These are phyloP conservation scores for Kryptolebias ocellatus DNA, from an alignment of 2,797 vertebrate species.

Conservation along the genomic window DNA sequence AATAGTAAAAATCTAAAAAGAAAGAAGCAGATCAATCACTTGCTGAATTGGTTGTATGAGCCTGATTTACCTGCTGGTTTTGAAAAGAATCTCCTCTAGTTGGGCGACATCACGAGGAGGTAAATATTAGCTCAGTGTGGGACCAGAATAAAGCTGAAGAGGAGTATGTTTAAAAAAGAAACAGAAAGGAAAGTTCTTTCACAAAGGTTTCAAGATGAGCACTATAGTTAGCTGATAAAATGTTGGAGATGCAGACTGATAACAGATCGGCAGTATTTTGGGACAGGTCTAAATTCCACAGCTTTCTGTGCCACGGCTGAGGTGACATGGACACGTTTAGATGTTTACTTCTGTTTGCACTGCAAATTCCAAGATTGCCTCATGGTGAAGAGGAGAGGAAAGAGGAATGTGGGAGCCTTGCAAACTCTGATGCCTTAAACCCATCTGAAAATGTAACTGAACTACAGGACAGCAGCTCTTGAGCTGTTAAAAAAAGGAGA, in stretches of 20 bases:
- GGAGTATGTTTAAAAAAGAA: conserved; percentile 24
- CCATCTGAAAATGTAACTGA: conserved; percentile 57
- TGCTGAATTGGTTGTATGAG: conserved; percentile 54
- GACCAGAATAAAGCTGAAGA: conserved; percentile 39
- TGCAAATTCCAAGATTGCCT: conserved; percentile 76
- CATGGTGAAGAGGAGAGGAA: conserved; percentile 59
- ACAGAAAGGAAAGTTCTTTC: not conserved
- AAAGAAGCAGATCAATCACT: conserved; percentile 49
- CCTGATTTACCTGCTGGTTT: conserved; percentile 43
- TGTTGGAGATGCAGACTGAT: conserved; percentile 9
- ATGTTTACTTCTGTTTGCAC: conserved; percentile 74
- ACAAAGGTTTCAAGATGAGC: not conserved
- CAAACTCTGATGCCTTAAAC: conserved; percentile 67
- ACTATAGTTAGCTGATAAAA: not conserved
- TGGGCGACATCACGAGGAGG: conserved; percentile 49
- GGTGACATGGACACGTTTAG: conserved; percentile 63
- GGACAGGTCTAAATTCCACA: conserved; percentile 63
- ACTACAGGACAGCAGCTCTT: conserved; percentile 26
- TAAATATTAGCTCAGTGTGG: conserved; percentile 55
- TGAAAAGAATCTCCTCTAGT: conserved; percentile 26
- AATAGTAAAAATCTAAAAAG: conserved; percentile 65
- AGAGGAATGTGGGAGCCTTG: conserved; percentile 63
- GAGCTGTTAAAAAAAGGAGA: conserved; percentile 40
- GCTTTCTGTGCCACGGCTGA: conserved; percentile 47
- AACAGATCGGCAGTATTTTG: conserved; percentile 12